Percentiles rank a stretch among this genome's conserved stretches.
Evolutionary conservation across 2,888 invertebrate species (phyloP).

Genomic region (Cynaeus angustus): DNA sequence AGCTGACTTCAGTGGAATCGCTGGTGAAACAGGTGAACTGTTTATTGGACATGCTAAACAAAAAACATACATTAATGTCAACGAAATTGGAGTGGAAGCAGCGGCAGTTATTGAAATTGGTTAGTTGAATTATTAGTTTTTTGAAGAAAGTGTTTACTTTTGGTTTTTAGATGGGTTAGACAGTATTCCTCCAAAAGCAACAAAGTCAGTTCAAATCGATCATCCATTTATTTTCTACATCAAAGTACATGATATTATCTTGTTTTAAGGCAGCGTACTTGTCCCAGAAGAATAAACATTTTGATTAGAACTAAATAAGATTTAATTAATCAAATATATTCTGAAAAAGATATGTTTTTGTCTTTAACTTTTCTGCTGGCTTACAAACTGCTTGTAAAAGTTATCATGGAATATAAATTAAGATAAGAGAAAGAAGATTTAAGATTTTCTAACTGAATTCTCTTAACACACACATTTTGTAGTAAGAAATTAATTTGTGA

Average conservation of each 20-base stretch:
- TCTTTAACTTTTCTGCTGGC: too few relatives aligned
- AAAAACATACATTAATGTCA: slow-evolving; percentile 16
- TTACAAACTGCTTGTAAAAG: too few relatives aligned
- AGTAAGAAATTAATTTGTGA: too few relatives aligned
- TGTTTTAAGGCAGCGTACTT: slow-evolving; percentile 9
- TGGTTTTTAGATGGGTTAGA: too few relatives aligned
- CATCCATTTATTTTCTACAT: slow-evolving; percentile 50
- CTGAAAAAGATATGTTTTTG: too few relatives aligned
- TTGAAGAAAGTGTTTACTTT: too few relatives aligned
- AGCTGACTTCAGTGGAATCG: slow-evolving; percentile 58
- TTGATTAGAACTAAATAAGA: too few relatives aligned
- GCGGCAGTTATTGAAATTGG: slow-evolving; percentile 58
- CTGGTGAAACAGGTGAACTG: slow-evolving; percentile 48
- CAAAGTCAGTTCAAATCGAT: slow-evolving; percentile 36
- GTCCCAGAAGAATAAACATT: not conserved
- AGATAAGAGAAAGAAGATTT: too few relatives aligned
- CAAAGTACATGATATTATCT: slow-evolving; percentile 20
- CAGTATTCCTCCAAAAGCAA: not conserved
- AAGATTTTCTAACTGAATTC: too few relatives aligned
- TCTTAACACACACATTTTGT: too few relatives aligned
- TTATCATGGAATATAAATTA: too few relatives aligned
- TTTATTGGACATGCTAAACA: slow-evolving; percentile 55
- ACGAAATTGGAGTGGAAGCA: slow-evolving; percentile 53
- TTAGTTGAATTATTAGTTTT: not conserved
- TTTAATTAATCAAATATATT: too few relatives aligned